Percentiles rank a stretch among this genome's conserved stretches.
phyloP scores from a whole-genome alignment of 2,888 invertebrate genomes.

The Heliconius aoede region DNA sequence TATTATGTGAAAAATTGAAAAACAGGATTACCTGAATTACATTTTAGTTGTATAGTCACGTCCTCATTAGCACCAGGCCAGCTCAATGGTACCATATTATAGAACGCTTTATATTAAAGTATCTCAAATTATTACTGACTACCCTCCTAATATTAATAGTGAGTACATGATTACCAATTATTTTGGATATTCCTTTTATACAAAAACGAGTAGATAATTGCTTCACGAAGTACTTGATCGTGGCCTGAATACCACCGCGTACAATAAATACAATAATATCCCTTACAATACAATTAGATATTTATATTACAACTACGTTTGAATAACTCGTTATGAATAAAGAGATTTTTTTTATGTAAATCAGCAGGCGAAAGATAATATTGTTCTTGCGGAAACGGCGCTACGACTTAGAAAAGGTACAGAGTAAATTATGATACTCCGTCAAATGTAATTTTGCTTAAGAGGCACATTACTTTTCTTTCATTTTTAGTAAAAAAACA shows the following conservation, averaged over 20 bases:
- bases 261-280: neutral
- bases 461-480: conserved; percentile 19
- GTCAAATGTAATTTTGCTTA: conserved; percentile 21
- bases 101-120: too few species aligned
- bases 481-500: conserved; percentile 17
- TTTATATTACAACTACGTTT: neutral
- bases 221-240: neutral
- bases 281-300: neutral
- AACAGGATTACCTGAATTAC: too few species aligned
- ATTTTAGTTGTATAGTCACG: too few species aligned
- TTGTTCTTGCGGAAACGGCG: conserved; percentile 18
- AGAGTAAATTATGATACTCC: conserved; percentile 4
- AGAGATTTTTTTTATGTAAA: conserved; percentile 33
- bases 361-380: conserved; percentile 33
- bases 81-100: too few species aligned
- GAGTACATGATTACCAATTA: neutral
- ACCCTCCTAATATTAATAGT: too few species aligned
- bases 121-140: too few species aligned
- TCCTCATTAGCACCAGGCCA: too few species aligned
- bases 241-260: neutral
- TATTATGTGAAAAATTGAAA: too few species aligned
- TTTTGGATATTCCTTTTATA: neutral
- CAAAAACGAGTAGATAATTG: too few species aligned
- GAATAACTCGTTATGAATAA: conserved; percentile 15
- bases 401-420: conserved; percentile 19